Base-by-base conservation (phyloP, 2,113 vertebrate genomes). In the Peromyscus maniculatus region DNA sequence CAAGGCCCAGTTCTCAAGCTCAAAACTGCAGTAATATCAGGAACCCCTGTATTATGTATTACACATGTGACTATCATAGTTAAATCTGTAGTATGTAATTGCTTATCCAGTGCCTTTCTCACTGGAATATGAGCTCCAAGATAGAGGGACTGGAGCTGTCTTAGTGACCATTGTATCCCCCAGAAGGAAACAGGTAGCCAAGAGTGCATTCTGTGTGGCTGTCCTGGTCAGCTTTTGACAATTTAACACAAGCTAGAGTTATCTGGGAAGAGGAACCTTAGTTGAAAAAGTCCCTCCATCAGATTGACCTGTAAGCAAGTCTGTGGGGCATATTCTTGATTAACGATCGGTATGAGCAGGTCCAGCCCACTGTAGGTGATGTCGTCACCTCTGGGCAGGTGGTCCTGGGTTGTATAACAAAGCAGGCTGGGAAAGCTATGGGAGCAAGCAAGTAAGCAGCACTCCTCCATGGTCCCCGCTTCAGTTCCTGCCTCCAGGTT, bases 131-230 rank as follows among this genome's bases (percentile, higher is more conserved):
- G 62, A 86, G 59, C 33, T 49, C n/a, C 19, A 3, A 5, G n/a
- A 43, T 39, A 39, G 9, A 2, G 0, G 7, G 17, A 43, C 28
- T 2, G 3, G 72, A 55, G 36, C 24, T 9, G 15, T 84, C 89
- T 84, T 21, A 17, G 8, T 78, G 49, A 33, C 80, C 10, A 1
- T 36, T 24, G 24, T n/a, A 3, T 22, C 79, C 49, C 66, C 72
- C 62, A 69, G 78, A 89, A 90, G 0, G 52, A 64, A 84, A 33
- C 49, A 57, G 36, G 26, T 57, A 66, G 62, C 15, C n/a, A 80
- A 71, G 59, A n/a, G 36, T 33, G 13, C 1, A 1, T 22, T 52
- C 6, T 8, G 9, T 24, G 9, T 26, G 2, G 4, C 9, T 2
- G 39, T 49, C 57, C 13, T 43, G n/a, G 57, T 84, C 39, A 16